Evolutionary conservation across 1,140 invertebrate genomes (phyloP), one percentile per base, ranked within the genome.

Genomic region (Drosophila tropicalis): DNA sequence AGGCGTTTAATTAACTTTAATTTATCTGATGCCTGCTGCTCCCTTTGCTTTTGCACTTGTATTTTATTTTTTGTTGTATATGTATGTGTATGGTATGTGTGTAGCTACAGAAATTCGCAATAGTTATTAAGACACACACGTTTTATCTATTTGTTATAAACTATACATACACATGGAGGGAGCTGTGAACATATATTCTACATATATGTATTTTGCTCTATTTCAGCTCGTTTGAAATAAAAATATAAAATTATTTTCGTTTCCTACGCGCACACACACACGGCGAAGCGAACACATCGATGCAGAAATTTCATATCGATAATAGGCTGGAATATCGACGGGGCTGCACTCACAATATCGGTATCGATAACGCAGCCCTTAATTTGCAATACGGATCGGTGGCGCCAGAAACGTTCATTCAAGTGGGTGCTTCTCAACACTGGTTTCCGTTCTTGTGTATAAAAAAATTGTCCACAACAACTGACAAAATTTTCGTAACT

Each of bases 1-100:
- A 69, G 72, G 73, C 72, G 65, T 76, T 76, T 76, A 76, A 76
- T 76, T 76, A 76, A 76, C 73, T 76, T 70, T 76, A 76, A 76
- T 76, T 76, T 76, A 76, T 54, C 47, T 58, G 12, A 39, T 75
- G 72, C 72, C 72, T 39, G 76, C 66, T 67, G 69, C 72, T 76
- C 44, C 44, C 76, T 76, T 51, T 67, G 76, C 66, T 70, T 74
- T 70, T 29, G 73, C 66, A 76, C 66, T 76, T 32, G 73, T 58
- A 76, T 70, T 75, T 74, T 41, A 25, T 75, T 19, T 70, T 75
- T 74, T 36, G 25, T 44, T 75, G 44, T 47, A 17, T 7, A 12
- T 54, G 47, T 55, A 36, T 63, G 47, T 22, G 71, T 68, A 41
- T 29, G 41, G 29, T 76, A 60, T 76, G 66, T 61, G 72, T 41